Evolutionary conservation across 2,797 vertebrate genomes (phyloP), one percentile per base, ranked within the genome.

Genomic region (Lithobates pipiens): DNA sequence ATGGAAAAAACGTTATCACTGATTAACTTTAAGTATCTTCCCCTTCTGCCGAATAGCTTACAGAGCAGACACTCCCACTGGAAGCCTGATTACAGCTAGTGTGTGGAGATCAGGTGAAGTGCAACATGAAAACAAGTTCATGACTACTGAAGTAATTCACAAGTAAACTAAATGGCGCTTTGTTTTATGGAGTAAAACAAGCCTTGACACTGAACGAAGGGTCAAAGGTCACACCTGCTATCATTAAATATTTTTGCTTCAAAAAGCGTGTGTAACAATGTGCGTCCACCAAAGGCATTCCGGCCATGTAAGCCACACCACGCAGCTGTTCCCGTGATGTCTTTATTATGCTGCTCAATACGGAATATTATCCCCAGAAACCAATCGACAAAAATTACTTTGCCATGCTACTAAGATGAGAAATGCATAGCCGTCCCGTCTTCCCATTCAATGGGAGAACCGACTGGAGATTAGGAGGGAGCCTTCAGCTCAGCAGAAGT

Each of bases 191-290:
- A 79, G 61, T 78, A 68, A 69, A 75, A 75, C 76, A 86, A 79
- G 85, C 80, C 70, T 80, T 76, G 87, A 89, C 85, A 82, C 85
- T 83, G 67, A 82, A 10, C 75, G 32, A 29, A 88, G 88, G 88
- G 90, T 94, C 92, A 92, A 93, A 93, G 94, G 94, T 93, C 95
- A 93, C 93, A 95, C 92, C 94, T 96, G 94, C 93, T 93, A 93
- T 93, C 90, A 85, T 83, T 87, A 89, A 92, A 95, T 92, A 93
- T 92, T 90, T 65, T 88, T 88, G 89, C 83, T 90, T 95, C 88
- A 73, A 94, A 94, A 92, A 92, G 86, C 89, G 89, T 61, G 83
- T 78, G 80, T 82, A 88, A 88, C 90, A 91, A 94, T 90, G 91
- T 91, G 91, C 79, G 71, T 84, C 84, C 89, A 90, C 90, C 86